Evolutionary conservation across 2,797 vertebrate genomes (phyloP), one percentile per base, ranked within the genome.

Genomic region (Melanogrammus aeglefinus): DNA sequence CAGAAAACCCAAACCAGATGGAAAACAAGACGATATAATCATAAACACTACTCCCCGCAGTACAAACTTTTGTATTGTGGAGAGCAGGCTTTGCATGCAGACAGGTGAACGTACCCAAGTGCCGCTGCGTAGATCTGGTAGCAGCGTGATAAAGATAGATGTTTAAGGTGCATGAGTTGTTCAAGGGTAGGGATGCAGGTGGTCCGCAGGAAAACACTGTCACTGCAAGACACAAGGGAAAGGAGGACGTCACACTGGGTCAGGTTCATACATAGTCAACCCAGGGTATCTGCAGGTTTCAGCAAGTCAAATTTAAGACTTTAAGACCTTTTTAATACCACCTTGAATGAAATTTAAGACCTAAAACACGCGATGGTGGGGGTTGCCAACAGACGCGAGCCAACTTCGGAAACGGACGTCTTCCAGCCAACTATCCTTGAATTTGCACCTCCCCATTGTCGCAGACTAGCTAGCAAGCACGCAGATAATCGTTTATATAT

Each of bases 71-170:
- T 21, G 57, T 66, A 6, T 66, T 24, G 21, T 18, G 18, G 57
- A 29, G 12, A 71, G 44, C 44, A 9, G 13, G 2, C 13, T 51
- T 21, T 51, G 47, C 47, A 21, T 51, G 47, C 47, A 38, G 9
- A 21, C n/a, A 1, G 35, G 38, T 4, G 18, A 6, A 94, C 96
- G 96, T 84, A 99, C 98, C 94, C 89, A 81, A 99, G 92, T 13
- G 95, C 92, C 18, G 95, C 94, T 1, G 96, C 94, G 83, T 96
- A 92, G 78, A 99, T 96, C 92, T 97, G 96, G 0, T 99, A 99
- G 89, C 98, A 99, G 85, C 97, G 96, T 57, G 97, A 98, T 84
- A 99, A 92, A 4, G 93, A 94, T 29, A 99, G 91, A 75, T 98
- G 96, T 75, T 88, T 87, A 75, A 95, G 95, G 14, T 0, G 2